phyloP scores from a whole-genome alignment of 2,888 invertebrate species.

The Sinhomidia bicolor region DNA sequence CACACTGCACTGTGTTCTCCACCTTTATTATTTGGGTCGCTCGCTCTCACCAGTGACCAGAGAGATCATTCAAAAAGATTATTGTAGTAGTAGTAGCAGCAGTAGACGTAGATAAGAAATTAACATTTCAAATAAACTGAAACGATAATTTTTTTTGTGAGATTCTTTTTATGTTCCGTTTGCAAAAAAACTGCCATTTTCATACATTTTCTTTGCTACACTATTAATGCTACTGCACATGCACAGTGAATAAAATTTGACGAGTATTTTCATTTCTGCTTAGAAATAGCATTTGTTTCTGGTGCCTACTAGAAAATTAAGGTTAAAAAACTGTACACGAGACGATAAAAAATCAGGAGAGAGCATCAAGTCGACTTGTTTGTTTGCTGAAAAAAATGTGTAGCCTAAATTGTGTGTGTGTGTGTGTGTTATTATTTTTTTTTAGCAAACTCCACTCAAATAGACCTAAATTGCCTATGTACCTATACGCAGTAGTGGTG shows the following conservation, averaged over 20 bases:
- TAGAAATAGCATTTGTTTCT: not conserved
- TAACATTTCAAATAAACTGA: constrained; percentile 4
- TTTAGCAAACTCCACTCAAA: constrained; percentile 24
- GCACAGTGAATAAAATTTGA: constrained; percentile 52
- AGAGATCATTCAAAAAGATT: constrained; percentile 30
- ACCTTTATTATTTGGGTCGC: not conserved
- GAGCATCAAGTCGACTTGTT: constrained; percentile 50
- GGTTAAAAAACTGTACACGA: constrained; percentile 26
- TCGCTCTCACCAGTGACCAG: constrained; percentile 24
- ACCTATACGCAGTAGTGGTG: not conserved
- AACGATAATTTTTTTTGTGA: constrained; percentile 31
- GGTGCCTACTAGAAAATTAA: not conserved
- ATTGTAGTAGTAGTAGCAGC: not conserved
- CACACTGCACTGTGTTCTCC: constrained; percentile 1
- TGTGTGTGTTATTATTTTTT: not conserved
- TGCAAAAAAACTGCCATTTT: constrained; percentile 32
- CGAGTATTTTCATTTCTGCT: constrained; percentile 58
- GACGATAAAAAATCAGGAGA: constrained; percentile 22
- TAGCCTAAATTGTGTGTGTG: too few relatives aligned
- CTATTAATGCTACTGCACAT: not conserved
- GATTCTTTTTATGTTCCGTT: constrained; percentile 25
- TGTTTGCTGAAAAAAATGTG: not conserved
- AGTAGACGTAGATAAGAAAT: not conserved
- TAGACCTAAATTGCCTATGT: not conserved
- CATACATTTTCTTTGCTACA: constrained; percentile 10